Conservation (phyloP, 2,113 vertebrate genomes). For the Nesoenas mayeri region DNA sequence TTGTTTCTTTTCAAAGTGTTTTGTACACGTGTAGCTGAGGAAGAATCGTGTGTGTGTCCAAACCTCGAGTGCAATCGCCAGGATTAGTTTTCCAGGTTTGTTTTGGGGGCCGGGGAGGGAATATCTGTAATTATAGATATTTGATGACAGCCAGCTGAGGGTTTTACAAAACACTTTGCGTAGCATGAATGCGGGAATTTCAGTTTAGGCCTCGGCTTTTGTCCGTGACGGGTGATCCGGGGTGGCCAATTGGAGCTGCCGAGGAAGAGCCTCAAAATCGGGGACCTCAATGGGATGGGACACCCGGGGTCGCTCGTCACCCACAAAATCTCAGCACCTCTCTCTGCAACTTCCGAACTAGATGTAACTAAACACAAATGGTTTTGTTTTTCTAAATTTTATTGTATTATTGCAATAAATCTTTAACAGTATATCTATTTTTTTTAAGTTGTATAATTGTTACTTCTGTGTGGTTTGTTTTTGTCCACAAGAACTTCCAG, state of each 20-base stretch:
- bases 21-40: slow-evolving; percentile 54
- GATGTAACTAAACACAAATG: slow-evolving; percentile 52
- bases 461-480: background rate
- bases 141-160: background rate
- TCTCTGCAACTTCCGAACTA: slow-evolving; percentile 15
- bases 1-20: background rate
- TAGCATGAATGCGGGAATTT: background rate
- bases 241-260: background rate
- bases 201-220: background rate
- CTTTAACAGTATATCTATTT: slow-evolving; percentile 63
- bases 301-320: background rate
- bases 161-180: background rate
- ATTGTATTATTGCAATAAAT: slow-evolving; percentile 81
- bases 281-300: background rate
- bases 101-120: background rate
- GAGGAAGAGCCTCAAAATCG: background rate
- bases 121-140: background rate
- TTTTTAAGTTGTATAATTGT: slow-evolving; percentile 3
- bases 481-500: background rate
- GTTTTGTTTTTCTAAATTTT: slow-evolving; percentile 63
- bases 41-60: background rate
- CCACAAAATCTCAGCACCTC: background rate
- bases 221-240: background rate
- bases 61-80: background rate
- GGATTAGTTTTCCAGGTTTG: background rate